Base-by-base conservation (phyloP, 2,888 invertebrate species). In the Tachina lurida region DNA sequence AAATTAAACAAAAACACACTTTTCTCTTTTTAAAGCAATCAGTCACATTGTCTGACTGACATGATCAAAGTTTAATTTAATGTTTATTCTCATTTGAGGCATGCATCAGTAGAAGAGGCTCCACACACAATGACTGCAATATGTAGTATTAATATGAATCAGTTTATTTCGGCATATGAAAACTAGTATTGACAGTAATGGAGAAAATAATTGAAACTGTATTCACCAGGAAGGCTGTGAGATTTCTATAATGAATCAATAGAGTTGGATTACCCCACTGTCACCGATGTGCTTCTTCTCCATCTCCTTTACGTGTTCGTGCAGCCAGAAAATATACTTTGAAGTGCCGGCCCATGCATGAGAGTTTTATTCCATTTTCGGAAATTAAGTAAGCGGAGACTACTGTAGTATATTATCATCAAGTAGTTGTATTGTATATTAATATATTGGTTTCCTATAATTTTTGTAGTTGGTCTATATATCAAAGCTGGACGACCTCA, bases 51-150 rank as follows among this genome's bases (percentile, higher is more conserved):
- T 77, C 67, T 71, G 60, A 56, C 47, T n/a, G 54, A 67, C 67
- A 58, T 65, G 82, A 79, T 82, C 82, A 82, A 70, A 79, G 82
- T 82, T 86, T 79, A 79, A 76, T 83, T 82, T 79, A 76, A 83
- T 86, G 75, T 76, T 83, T 71, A 63, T 82, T 58, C 45, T 77
- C 65, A 62, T 31, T 31, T 60, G 31, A 71, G 78, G 52, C 79
- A 86, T 78, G 75, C 78, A 79, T 65, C 58, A 79, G 43, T 19
- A n/a, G 7, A 58, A 65, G 71, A 52, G 76, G 71, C 58, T 58
- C 58, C 63, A 9, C 8, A 17, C 3, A 54, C 49, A 77, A 9
- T 12, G 47, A 41, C 39, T 9, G 31, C 31, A 31, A n/a, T n/a
- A 3, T 43, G 10, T 22, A 56, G 13, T 17, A 56, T 22, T 60